phyloP scores from a whole-genome alignment of 2,797 vertebrate genomes.

The Pseudochromis fuscus region DNA sequence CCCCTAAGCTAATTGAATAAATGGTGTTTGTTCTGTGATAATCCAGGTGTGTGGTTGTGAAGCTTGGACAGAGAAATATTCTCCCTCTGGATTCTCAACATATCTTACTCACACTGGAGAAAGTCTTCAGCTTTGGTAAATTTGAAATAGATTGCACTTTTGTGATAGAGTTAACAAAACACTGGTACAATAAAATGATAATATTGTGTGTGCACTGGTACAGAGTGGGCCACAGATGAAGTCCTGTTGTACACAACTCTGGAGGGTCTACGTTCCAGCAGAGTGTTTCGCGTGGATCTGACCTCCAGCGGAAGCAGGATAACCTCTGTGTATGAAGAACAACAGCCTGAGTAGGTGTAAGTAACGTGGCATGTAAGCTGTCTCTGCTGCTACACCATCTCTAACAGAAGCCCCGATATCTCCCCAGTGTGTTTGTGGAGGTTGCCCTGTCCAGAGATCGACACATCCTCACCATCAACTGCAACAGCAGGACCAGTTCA shows the following conservation, averaged over 20 bases:
- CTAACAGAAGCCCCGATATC: neutral
- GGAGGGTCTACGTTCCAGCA: slow-evolving; percentile 88
- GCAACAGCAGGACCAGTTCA: slow-evolving; percentile 92
- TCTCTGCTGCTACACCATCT: neutral
- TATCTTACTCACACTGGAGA: slow-evolving; percentile 82
- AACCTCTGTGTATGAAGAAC: slow-evolving; percentile 89
- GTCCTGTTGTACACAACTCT: slow-evolving; percentile 91
- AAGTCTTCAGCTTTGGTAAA: slow-evolving; percentile 93
- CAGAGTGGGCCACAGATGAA: slow-evolving; percentile 94
- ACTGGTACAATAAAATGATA: neutral
- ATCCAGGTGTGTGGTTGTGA: slow-evolving; percentile 86
- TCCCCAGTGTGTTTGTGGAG: slow-evolving; percentile 93
- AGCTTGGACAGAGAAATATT: slow-evolving; percentile 68
- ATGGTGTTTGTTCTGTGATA: slow-evolving; percentile 12
- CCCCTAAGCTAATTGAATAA: neutral
- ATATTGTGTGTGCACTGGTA: slow-evolving; percentile 25
- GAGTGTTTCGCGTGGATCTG: slow-evolving; percentile 89
- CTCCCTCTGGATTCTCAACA: slow-evolving; percentile 39
- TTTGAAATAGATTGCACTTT: slow-evolving; percentile 10
- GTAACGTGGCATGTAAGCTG: neutral
- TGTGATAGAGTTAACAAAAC: neutral
- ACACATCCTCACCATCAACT: slow-evolving; percentile 91
- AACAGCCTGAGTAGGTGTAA: slow-evolving; percentile 89
- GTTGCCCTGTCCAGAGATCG: slow-evolving; percentile 90
- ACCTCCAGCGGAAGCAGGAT: slow-evolving; percentile 73